Percentiles rank a stretch among this genome's conserved stretches.
Conservation (phyloP, 2,113 vertebrate species). For the Myotis davidii region DNA sequence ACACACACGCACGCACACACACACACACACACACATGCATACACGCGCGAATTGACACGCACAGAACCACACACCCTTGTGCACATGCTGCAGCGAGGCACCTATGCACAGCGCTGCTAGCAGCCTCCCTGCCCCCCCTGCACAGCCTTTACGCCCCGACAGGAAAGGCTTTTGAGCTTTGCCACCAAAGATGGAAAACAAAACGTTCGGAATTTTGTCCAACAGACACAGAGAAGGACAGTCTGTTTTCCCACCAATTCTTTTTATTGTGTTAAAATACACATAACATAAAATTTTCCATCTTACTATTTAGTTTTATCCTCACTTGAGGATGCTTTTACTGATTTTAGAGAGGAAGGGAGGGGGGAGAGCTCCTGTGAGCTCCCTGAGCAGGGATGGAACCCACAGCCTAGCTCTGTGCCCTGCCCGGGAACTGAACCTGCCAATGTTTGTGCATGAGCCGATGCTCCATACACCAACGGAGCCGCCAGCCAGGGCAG, state of each 20-base stretch:
- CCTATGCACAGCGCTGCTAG: too few relatives aligned
- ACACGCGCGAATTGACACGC: not conserved
- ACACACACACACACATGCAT: too few relatives aligned
- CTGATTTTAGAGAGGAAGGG: too few relatives aligned
- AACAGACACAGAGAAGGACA: not conserved
- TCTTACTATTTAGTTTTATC: not conserved
- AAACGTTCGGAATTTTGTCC: not conserved
- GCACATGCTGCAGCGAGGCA: not conserved
- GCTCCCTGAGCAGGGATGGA: too few relatives aligned
- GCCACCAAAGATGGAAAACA: not conserved
- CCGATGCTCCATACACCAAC: too few relatives aligned
- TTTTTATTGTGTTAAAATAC: not conserved
- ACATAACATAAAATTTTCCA: not conserved
- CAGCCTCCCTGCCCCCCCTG: not conserved
- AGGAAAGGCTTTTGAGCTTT: not conserved
- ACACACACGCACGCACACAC: not conserved
- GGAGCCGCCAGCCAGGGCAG: too few relatives aligned
- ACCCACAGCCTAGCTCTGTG: too few relatives aligned
- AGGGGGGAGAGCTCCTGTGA: too few relatives aligned
- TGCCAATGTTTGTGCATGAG: too few relatives aligned
- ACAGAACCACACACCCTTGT: too few relatives aligned
- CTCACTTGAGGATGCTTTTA: too few relatives aligned
- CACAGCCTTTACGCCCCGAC: not conserved
- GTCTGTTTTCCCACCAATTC: not conserved
- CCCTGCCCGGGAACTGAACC: too few relatives aligned